These are phyloP conservation scores for Odocoileus hemionus DNA, from an alignment of 2,113 vertebrate genomes.

Conservation along the genomic window DNA sequence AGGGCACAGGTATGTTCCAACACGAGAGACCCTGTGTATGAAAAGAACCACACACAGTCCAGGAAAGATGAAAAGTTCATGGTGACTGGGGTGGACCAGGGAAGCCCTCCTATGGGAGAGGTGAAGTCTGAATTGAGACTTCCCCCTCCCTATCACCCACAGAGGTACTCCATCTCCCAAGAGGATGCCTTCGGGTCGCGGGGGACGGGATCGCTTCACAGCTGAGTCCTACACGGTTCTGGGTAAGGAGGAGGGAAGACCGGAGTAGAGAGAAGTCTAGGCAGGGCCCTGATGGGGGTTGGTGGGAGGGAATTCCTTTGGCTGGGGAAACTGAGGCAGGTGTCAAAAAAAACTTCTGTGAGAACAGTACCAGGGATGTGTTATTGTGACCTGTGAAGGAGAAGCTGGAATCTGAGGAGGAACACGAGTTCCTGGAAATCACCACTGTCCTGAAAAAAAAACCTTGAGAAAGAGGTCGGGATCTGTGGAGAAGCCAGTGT, in stretches of 20 bases:
- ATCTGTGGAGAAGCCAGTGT: neutral
- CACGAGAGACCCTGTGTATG: neutral
- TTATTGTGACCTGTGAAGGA: neutral
- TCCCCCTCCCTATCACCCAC: neutral
- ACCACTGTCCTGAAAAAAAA: neutral
- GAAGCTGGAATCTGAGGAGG: neutral
- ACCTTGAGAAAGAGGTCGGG: neutral
- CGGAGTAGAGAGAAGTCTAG: neutral
- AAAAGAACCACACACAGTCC: neutral
- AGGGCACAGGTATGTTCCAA: neutral
- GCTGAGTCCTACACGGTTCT: slow-evolving; percentile 97
- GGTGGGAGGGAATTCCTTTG: fast-evolving
- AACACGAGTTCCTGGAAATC: neutral
- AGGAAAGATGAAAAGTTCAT: neutral
- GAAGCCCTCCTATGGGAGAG: neutral
- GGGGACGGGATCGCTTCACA: slow-evolving; percentile 92
- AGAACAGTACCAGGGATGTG: neutral
- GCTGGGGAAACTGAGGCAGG: neutral
- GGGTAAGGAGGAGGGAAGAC: slow-evolving; percentile 79
- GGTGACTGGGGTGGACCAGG: neutral
- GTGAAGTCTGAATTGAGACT: neutral
- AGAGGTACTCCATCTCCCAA: slow-evolving; percentile 94
- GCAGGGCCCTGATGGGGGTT: neutral
- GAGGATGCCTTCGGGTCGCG: slow-evolving; percentile 86
- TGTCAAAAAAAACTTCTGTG: neutral